Conservation (phyloP, 2,888 invertebrate genomes). For the Machimus atricapillus region DNA sequence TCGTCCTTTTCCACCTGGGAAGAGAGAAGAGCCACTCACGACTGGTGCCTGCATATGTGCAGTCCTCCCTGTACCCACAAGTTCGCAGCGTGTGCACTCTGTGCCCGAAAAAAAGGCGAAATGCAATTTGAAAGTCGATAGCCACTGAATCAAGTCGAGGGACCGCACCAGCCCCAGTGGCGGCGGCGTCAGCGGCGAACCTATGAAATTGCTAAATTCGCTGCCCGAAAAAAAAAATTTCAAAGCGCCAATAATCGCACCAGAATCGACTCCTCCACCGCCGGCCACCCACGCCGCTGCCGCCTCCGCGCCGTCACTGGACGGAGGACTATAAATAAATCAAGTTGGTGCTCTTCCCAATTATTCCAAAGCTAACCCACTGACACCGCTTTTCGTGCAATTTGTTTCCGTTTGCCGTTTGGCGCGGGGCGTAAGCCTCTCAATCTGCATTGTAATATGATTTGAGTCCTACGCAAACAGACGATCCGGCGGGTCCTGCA, state of each 20-base stretch:
- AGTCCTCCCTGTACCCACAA: neutral
- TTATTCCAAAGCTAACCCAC: conserved; percentile 29
- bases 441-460: conserved; percentile 37
- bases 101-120: neutral
- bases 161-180: neutral
- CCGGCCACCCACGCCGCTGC: neutral
- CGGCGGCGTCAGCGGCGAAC: neutral
- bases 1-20: neutral
- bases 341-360: conserved; percentile 31
- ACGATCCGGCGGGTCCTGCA: neutral
- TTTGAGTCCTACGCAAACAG: conserved; percentile 37
- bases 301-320: neutral
- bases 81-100: neutral
- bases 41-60: neutral
- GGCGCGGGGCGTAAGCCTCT: conserved; percentile 24
- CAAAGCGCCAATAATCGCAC: neutral
- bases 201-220: neutral
- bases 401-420: conserved; percentile 2
- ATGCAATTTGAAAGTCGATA: neutral
- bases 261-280: neutral
- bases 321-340: conserved; percentile 12
- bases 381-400: conserved; percentile 35
- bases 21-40: neutral
- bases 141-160: neutral
- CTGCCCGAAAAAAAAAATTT: neutral